Evolutionary conservation across 2,113 vertebrate species (phyloP).

Genomic region (Colius striatus): DNA sequence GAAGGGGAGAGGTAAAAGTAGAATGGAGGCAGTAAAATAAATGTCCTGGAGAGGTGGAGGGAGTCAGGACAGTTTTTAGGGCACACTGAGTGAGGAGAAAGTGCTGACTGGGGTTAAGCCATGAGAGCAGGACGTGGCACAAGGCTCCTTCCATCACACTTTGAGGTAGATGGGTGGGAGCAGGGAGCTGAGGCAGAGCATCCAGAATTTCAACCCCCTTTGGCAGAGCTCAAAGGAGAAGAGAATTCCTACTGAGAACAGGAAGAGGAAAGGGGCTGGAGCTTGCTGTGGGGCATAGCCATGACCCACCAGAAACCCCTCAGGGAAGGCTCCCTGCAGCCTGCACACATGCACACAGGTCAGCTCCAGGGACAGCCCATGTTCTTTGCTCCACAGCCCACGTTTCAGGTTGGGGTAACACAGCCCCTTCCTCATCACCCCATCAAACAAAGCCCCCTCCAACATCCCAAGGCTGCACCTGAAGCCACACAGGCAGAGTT

Average conservation of each 20-base stretch:
- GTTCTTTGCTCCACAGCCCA: not conserved
- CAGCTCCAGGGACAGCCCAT: accelerated
- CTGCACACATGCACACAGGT: not conserved
- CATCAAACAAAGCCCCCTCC: not conserved
- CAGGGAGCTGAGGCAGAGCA: not conserved
- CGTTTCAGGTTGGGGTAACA: accelerated
- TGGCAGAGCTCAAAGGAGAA: not conserved
- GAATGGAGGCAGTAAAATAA: not conserved
- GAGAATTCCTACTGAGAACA: not conserved
- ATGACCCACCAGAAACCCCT: not conserved
- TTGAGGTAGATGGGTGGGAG: not conserved
- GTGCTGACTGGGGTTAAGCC: too few species aligned
- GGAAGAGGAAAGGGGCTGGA: not conserved
- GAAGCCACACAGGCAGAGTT: not conserved
- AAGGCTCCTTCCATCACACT: not conserved
- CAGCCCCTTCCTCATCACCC: not conserved
- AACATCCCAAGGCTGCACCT: not conserved
- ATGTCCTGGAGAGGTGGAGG: not conserved
- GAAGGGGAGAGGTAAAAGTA: not conserved
- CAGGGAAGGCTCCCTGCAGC: not conserved
- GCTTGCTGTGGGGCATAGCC: not conserved
- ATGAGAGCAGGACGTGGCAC: not conserved
- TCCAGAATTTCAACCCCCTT: not conserved
- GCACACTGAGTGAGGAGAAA: accelerated
- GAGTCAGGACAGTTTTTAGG: not conserved